These are phyloP conservation scores for Pseudorasbora parva DNA, from an alignment of 2,113 vertebrate genomes.

Conservation along the genomic window DNA sequence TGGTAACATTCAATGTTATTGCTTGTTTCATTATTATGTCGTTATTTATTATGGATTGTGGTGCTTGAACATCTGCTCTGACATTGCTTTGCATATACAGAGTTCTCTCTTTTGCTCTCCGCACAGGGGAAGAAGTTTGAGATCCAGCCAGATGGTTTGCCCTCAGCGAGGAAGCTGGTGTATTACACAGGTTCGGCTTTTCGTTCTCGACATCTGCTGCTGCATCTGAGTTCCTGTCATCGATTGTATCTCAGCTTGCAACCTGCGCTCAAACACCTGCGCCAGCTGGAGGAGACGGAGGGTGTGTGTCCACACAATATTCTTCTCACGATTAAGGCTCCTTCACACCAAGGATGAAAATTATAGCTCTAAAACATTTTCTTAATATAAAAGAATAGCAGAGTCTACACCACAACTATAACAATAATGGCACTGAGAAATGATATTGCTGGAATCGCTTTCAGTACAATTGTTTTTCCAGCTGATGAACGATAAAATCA, in stretches of 20 bases:
- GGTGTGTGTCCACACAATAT: constrained; percentile 68
- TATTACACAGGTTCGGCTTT: constrained; percentile 86
- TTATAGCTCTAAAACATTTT: too few relatives aligned
- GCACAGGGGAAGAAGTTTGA: constrained; percentile 88
- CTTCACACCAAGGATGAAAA: too few relatives aligned
- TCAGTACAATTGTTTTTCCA: too few relatives aligned
- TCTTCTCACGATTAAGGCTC: background rate
- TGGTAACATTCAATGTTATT: constrained; percentile 75
- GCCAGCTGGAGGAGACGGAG: constrained; percentile 83
- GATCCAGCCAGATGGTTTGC: constrained; percentile 88
- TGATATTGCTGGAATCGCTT: too few relatives aligned
- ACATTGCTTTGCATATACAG: background rate
- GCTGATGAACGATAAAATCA: too few relatives aligned
- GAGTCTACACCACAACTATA: too few relatives aligned
- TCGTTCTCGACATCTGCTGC: constrained; percentile 84
- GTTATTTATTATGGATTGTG: background rate
- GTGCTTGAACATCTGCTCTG: background rate
- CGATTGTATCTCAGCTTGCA: constrained; percentile 83
- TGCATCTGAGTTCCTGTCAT: constrained; percentile 86
- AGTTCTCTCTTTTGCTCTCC: background rate
- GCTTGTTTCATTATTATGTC: constrained; percentile 6
- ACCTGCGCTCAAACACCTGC: constrained; percentile 81
- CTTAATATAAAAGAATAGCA: too few relatives aligned
- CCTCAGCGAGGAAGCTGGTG: constrained; percentile 85
- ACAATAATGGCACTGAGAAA: too few relatives aligned